Conservation (phyloP, 2,888 invertebrate species). For the Gerris lacustris region DNA sequence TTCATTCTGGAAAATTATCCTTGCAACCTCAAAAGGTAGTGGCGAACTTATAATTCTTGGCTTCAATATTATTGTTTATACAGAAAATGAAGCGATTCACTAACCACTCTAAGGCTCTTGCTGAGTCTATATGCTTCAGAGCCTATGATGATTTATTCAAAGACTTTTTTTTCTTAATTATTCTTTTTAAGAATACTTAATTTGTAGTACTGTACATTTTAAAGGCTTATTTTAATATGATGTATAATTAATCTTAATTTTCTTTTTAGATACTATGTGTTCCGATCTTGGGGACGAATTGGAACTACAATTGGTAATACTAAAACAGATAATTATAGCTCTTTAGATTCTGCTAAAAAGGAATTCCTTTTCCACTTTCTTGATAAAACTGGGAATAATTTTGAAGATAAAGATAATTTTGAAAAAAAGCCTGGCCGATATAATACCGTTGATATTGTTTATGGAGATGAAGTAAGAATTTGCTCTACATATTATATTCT, state of each 20-base stretch:
- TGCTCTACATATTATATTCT: conserved; percentile 5
- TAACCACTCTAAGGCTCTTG: too few relatives aligned
- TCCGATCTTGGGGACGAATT: conserved; percentile 91
- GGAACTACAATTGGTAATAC: conserved; percentile 81
- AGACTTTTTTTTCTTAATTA: too few relatives aligned
- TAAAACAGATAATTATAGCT: conserved; percentile 45
- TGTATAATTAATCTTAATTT: not conserved
- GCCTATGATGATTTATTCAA: too few relatives aligned
- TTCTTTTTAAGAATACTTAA: too few relatives aligned
- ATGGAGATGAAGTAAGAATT: conserved; percentile 43
- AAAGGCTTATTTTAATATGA: too few relatives aligned
- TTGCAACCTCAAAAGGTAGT: too few relatives aligned
- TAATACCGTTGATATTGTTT: conserved; percentile 83
- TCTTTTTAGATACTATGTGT: conserved; percentile 55
- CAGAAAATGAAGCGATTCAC: too few relatives aligned
- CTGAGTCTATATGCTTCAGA: too few relatives aligned
- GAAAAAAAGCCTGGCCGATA: conserved; percentile 56
- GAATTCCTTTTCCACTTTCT: conserved; percentile 49
- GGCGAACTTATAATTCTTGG: too few relatives aligned
- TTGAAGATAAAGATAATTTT: conserved; percentile 44
- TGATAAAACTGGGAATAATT: conserved; percentile 66
- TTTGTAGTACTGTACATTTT: too few relatives aligned
- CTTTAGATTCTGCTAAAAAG: conserved; percentile 45
- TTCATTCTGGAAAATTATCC: too few relatives aligned
- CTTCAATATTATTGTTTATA: too few relatives aligned